Evolutionary conservation across 2,797 vertebrate genomes (phyloP).

Genomic region (Clangula hyemalis): DNA sequence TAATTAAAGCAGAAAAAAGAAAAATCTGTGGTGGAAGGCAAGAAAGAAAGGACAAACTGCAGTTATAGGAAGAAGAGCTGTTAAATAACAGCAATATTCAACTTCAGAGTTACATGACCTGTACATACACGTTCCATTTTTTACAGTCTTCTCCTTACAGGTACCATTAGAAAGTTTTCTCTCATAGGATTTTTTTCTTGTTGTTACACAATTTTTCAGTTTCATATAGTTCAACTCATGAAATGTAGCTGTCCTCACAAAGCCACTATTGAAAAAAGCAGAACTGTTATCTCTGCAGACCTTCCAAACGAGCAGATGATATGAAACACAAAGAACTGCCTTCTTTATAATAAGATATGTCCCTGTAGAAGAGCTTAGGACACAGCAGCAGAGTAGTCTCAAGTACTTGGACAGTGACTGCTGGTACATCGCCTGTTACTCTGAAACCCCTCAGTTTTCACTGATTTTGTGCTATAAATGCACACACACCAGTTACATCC

Average conservation of each 20-base stretch:
- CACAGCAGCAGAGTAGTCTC: not conserved
- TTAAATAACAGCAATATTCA: not conserved
- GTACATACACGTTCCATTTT: not conserved
- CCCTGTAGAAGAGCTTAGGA: not conserved
- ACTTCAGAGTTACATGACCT: not conserved
- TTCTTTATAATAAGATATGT: not conserved
- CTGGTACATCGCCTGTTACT: not conserved
- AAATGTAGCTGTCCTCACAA: not conserved
- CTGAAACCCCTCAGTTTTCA: not conserved
- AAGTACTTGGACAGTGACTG: not conserved
- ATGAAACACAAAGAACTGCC: not conserved
- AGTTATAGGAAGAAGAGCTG: not conserved
- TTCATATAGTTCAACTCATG: not conserved
- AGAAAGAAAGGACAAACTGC: not conserved
- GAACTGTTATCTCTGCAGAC: not conserved
- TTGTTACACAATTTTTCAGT: not conserved
- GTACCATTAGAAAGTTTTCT: not conserved
- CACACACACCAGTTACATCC: not conserved
- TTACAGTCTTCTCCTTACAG: not conserved
- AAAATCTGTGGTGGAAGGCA: not conserved
- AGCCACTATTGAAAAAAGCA: not conserved
- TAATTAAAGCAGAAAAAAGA: not conserved
- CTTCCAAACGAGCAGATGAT: not conserved
- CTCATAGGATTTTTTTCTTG: not conserved
- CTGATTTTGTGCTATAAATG: not conserved